phyloP scores from a whole-genome alignment of 1,140 invertebrate genomes.

The Chironomus tepperi region DNA sequence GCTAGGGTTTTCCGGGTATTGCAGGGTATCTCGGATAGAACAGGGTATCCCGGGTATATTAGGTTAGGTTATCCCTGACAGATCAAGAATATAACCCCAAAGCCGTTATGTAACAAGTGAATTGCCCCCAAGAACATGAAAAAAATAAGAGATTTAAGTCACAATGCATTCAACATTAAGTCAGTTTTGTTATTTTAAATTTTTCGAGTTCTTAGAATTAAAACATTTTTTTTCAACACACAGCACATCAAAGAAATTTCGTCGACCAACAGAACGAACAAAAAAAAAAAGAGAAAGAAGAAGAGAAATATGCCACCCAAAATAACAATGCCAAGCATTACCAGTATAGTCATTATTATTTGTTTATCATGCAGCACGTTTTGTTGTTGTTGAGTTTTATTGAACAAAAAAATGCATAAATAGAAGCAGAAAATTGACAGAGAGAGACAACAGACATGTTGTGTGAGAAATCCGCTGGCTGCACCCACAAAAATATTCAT shows the following conservation, averaged over 20 bases:
- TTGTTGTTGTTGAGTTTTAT: not conserved
- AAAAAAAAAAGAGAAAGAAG: constrained; percentile 6
- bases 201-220: not conserved
- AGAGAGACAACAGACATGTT: not conserved
- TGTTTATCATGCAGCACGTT: constrained; percentile 22
- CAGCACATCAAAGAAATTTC: no score
- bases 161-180: not conserved
- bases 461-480: not conserved
- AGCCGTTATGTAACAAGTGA: no score
- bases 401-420: not conserved
- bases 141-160: not conserved
- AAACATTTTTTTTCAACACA: not conserved
- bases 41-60: no score
- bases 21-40: no score
- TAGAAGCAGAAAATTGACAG: not conserved
- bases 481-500: not conserved
- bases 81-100: no score
- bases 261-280: not conserved
- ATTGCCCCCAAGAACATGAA: no score
- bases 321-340: not conserved
- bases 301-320: constrained; percentile 19
- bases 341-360: not conserved
- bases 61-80: no score
- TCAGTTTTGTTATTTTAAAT: not conserved
- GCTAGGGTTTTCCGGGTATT: no score